phyloP scores from a whole-genome alignment of 1,140 invertebrate genomes.

The Drosophila tristis region DNA sequence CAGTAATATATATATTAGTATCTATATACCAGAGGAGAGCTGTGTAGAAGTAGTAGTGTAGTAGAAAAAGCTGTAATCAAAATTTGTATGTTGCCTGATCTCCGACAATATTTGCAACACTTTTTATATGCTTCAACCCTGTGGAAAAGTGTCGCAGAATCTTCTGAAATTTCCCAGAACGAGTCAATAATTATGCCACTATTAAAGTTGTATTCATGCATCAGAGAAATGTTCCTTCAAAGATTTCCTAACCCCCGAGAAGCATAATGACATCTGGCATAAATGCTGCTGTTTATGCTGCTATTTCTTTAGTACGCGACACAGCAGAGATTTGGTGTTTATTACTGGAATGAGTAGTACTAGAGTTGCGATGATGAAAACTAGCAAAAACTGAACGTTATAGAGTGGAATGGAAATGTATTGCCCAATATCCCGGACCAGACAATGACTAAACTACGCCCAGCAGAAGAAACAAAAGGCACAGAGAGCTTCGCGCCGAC shows the following conservation, averaged over 20 bases:
- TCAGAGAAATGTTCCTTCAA: no score
- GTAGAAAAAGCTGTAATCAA: no score
- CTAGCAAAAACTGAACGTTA: conserved; percentile 5
- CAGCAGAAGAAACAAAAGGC: conserved; percentile 57
- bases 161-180: no score
- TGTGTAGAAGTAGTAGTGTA: background rate
- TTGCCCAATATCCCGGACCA: conserved; percentile 58
- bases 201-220: no score
- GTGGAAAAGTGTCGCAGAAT: no score
- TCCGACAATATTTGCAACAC: no score
- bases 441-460: conserved; percentile 44
- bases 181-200: no score
- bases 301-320: background rate
- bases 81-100: no score
- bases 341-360: background rate
- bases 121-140: no score
- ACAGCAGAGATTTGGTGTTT: conserved; percentile 6
- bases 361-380: no score
- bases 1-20: background rate
- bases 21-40: no score
- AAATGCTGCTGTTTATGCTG: conserved; percentile 24
- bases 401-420: conserved; percentile 33
- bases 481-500: conserved; percentile 14
- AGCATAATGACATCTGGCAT: conserved; percentile 28
- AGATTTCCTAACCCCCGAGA: no score